Percentiles rank a stretch among this genome's conserved stretches.
These are phyloP conservation scores for Sphenopsis melanotis DNA, from an alignment of 2,797 vertebrate species.

Conservation along the genomic window DNA sequence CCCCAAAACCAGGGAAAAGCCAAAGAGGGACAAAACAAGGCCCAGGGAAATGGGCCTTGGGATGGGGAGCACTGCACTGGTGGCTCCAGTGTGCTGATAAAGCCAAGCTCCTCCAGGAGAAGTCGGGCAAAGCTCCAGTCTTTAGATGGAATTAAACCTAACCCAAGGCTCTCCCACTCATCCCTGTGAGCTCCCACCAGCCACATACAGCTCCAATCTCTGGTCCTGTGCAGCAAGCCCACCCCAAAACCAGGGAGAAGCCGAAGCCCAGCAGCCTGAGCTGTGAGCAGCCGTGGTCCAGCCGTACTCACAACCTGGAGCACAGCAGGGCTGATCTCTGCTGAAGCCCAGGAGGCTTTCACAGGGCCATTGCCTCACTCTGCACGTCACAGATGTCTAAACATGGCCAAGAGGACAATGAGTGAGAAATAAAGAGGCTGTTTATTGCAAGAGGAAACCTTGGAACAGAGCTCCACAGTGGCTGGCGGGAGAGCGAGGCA, in stretches of 20 bases:
- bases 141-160: too few species aligned
- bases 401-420: not conserved
- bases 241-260: not conserved
- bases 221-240: not conserved
- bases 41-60: too few species aligned
- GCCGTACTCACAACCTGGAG: not conserved
- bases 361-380: not conserved
- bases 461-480: not conserved
- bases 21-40: too few species aligned
- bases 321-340: not conserved
- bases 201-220: rapidly evolving
- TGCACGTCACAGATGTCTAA: slow-evolving; percentile 31
- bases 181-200: not conserved
- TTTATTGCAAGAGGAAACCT: slow-evolving; percentile 3
- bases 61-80: too few species aligned
- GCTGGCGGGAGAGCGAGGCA: not conserved
- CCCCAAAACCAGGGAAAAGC: too few species aligned
- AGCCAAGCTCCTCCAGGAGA: too few species aligned
- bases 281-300: not conserved
- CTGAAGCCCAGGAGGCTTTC: not conserved
- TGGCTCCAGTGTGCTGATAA: too few species aligned
- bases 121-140: too few species aligned
- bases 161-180: too few species aligned
- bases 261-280: not conserved
- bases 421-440: not conserved